Percentiles rank a stretch among this genome's conserved stretches.
These are phyloP conservation scores for Ctenoplectra terminalis DNA, from an alignment of 1,140 invertebrate genomes.

Conservation along the genomic window DNA sequence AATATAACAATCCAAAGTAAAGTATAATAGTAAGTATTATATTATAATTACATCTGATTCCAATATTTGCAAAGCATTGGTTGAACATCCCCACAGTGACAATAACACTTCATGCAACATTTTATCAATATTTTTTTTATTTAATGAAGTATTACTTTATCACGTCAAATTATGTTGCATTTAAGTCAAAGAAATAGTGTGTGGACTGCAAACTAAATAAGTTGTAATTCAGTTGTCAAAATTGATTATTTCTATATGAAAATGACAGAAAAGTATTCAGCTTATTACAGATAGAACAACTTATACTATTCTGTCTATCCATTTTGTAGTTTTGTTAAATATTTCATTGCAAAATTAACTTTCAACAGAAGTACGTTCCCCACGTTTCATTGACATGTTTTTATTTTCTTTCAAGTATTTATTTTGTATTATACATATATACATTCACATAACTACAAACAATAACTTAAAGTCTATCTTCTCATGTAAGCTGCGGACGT, in stretches of 20 bases:
- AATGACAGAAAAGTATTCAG: constrained; percentile 1
- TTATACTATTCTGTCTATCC: neutral
- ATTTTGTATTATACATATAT: neutral
- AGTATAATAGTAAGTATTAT: constrained; percentile 11
- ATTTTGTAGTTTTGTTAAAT: neutral
- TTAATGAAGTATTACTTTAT: neutral
- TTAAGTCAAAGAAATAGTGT: too few relatives aligned
- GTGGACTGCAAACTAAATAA: too few relatives aligned
- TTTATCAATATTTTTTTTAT: constrained; percentile 34
- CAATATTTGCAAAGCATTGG: constrained; percentile 75
- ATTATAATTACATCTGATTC: constrained; percentile 74
- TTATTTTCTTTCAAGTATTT: constrained; percentile 4
- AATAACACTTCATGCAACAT: constrained; percentile 81
- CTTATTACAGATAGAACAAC: neutral
- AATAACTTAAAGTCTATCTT: constrained; percentile 17
- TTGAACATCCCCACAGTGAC: constrained; percentile 80
- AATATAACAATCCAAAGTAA: constrained; percentile 12
- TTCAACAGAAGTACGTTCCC: neutral
- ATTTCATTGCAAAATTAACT: neutral
- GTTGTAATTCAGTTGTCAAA: neutral
- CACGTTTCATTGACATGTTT: neutral
- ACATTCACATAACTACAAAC: neutral
- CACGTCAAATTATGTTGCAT: neutral
- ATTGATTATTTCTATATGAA: neutral
- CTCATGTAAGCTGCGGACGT: constrained; percentile 13